Conservation (phyloP, 2,797 vertebrate genomes). For the Octomys mimax region DNA sequence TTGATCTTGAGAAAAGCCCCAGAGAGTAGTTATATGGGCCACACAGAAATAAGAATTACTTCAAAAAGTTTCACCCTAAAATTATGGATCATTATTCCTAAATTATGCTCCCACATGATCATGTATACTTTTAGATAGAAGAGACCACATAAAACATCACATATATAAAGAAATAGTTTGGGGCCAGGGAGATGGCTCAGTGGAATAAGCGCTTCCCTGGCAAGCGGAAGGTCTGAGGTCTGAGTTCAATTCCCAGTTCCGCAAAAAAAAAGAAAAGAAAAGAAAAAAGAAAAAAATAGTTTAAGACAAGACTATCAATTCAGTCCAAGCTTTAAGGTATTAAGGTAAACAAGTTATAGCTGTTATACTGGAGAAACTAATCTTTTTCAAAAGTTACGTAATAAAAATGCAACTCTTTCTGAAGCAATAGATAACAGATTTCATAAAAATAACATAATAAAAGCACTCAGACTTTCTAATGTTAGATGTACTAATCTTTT, state of each 20-base stretch:
- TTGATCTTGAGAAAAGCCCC: background rate
- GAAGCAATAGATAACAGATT: conserved; percentile 1
- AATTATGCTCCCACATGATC: background rate
- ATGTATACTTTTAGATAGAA: background rate
- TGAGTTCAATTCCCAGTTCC: no score
- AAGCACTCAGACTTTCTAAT: conserved; percentile 12
- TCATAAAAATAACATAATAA: conserved; percentile 61
- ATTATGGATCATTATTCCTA: background rate
- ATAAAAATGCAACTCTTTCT: background rate
- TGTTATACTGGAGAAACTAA: conserved; percentile 17
- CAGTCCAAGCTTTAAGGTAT: background rate
- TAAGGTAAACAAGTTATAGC: conserved; percentile 18
- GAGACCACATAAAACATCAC: background rate
- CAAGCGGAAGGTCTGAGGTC: no score
- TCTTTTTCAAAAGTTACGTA: background rate
- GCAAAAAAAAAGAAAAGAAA: no score
- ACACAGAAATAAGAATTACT: background rate
- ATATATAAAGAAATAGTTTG: no score
- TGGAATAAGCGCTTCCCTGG: no score
- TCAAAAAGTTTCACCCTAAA: conserved; percentile 15
- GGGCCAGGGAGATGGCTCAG: no score
- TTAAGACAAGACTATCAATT: conserved; percentile 52
- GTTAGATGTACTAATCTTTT: conserved; percentile 50
- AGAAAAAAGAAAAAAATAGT: no score
- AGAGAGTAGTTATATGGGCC: background rate